Evolutionary conservation across 2,113 vertebrate genomes (phyloP).

Genomic region (Uria aalge): DNA sequence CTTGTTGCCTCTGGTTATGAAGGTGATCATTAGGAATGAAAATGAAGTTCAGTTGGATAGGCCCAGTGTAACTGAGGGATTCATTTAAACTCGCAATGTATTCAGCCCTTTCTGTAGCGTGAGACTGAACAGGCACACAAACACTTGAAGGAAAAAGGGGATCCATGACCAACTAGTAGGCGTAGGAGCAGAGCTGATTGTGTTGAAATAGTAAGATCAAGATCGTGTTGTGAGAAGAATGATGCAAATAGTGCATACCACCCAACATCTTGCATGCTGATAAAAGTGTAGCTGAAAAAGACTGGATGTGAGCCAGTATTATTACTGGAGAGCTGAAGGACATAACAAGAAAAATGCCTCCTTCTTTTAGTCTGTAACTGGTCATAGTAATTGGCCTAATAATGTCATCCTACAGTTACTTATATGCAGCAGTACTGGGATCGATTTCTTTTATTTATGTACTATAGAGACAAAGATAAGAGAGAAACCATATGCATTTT

Average conservation of each 20-base stretch:
- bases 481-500: slow-evolving; percentile 22
- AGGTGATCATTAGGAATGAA: not conserved
- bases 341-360: not conserved
- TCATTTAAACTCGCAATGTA: not conserved
- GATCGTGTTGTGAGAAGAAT: not conserved
- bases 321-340: not conserved
- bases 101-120: not conserved
- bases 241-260: not conserved
- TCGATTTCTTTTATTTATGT: not conserved
- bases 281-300: not conserved
- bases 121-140: not conserved
- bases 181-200: not conserved
- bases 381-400: not conserved
- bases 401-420: not conserved
- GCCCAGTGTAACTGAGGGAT: not conserved
- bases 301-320: not conserved
- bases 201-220: not conserved
- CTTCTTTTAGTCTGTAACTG: not conserved
- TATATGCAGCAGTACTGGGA: not conserved
- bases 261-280: fast-evolving
- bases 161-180: not conserved
- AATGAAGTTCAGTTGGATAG: not conserved
- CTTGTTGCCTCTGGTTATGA: not conserved
- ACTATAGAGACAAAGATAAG: not conserved
- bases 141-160: not conserved